These are phyloP conservation scores for Hemibagrus wyckioides DNA, from an alignment of 2,113 vertebrate species.

Conservation along the genomic window DNA sequence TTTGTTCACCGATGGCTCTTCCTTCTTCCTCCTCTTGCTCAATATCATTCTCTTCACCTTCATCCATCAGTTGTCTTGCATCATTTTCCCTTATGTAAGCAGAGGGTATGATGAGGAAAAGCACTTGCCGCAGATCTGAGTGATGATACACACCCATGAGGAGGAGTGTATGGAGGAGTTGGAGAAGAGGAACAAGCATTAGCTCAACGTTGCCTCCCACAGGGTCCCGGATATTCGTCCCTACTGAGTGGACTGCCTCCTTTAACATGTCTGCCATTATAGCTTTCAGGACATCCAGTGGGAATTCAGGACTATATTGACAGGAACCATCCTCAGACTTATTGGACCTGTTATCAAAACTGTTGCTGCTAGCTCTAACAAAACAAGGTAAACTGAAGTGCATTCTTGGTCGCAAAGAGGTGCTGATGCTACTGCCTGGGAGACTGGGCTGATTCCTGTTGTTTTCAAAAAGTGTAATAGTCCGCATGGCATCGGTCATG, in stretches of 20 bases:
- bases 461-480: slow-evolving; percentile 89
- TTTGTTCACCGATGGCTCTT: slow-evolving; percentile 74
- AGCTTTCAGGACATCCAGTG: slow-evolving; percentile 86
- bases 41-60: slow-evolving; percentile 60
- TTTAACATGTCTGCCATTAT: slow-evolving; percentile 80
- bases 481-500: slow-evolving; percentile 94
- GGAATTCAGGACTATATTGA: slow-evolving; percentile 92
- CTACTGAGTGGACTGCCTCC: slow-evolving; percentile 86
- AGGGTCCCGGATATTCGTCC: slow-evolving; percentile 88
- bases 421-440: slow-evolving; percentile 92
- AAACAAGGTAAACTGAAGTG: slow-evolving; percentile 87
- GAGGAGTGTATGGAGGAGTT: slow-evolving; percentile 91
- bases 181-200: slow-evolving; percentile 94
- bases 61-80: slow-evolving; percentile 38
- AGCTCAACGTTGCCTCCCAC: slow-evolving; percentile 92
- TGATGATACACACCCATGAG: slow-evolving; percentile 93
- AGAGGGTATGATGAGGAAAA: slow-evolving; percentile 80
- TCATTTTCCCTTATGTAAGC: slow-evolving; percentile 71
- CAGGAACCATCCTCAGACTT: background rate
- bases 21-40: slow-evolving; percentile 61
- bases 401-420: slow-evolving; percentile 89
- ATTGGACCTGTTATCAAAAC: slow-evolving; percentile 59
- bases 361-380: slow-evolving; percentile 75
- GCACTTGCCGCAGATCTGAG: slow-evolving; percentile 78
- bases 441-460: slow-evolving; percentile 88